Conservation (phyloP, 2,113 vertebrate genomes). For the Trematocara marginatum region DNA sequence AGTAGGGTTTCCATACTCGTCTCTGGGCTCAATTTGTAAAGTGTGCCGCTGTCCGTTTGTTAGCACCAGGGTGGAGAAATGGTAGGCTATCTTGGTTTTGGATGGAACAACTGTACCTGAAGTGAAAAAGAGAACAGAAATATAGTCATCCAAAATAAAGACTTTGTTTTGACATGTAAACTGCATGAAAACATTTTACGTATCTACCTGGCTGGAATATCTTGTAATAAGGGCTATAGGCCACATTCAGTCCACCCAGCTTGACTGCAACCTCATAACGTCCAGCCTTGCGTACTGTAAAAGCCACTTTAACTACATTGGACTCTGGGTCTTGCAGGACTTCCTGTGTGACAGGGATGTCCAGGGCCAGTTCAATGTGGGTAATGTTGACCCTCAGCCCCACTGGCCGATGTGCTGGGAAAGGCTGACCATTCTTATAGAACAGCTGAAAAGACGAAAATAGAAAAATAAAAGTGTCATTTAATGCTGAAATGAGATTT, state of each 20-base stretch:
- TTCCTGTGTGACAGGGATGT: constrained; percentile 95
- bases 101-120: constrained; percentile 93
- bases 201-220: constrained; percentile 90
- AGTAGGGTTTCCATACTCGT: constrained; percentile 96
- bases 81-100: constrained; percentile 96
- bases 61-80: constrained; percentile 96
- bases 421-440: constrained; percentile 96
- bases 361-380: constrained; percentile 90
- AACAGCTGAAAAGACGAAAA: constrained; percentile 78
- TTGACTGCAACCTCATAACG: constrained; percentile 94
- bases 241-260: constrained; percentile 91
- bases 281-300: constrained; percentile 95
- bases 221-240: constrained; percentile 96
- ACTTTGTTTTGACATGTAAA: background rate
- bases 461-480: background rate
- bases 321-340: constrained; percentile 89
- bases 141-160: background rate
- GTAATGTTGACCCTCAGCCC: constrained; percentile 93
- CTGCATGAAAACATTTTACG: background rate
- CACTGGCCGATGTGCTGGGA: constrained; percentile 87
- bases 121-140: constrained; percentile 20
- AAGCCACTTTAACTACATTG: constrained; percentile 92
- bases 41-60: constrained; percentile 89
- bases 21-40: constrained; percentile 91
- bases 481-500: background rate